Conservation (phyloP, 2,888 invertebrate species). For the Neria commutata region DNA sequence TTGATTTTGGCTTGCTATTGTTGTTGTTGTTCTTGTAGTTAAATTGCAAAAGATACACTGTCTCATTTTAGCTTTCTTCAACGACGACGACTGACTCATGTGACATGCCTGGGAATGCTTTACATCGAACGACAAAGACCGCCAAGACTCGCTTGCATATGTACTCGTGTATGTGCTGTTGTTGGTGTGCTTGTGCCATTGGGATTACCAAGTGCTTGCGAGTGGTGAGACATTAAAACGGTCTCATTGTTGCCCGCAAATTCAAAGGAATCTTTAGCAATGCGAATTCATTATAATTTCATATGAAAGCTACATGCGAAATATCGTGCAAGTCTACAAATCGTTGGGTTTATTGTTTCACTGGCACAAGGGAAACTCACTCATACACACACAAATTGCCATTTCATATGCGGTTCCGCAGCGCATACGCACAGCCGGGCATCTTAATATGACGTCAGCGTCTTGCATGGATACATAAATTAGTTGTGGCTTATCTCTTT, state of each 20-base stretch:
- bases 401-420: too few species aligned
- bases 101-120: background rate
- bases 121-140: conserved; percentile 1
- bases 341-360: too few species aligned
- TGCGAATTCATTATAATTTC: too few species aligned
- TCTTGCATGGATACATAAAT: too few species aligned
- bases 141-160: too few species aligned
- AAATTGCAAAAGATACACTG: background rate
- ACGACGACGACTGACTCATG: background rate
- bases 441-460: too few species aligned
- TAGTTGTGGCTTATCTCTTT: background rate
- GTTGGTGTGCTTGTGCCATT: conserved; percentile 16
- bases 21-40: background rate
- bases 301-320: too few species aligned
- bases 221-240: background rate
- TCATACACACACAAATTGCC: too few species aligned
- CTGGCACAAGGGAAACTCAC: too few species aligned
- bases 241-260: background rate
- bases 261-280: background rate
- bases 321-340: too few species aligned
- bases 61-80: background rate
- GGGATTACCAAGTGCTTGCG: conserved; percentile 24
- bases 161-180: too few species aligned
- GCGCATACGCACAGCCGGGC: too few species aligned
- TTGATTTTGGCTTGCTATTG: background rate